Evolutionary conservation across 2,888 invertebrate species (phyloP).

Genomic region (Cephus runcator): DNA sequence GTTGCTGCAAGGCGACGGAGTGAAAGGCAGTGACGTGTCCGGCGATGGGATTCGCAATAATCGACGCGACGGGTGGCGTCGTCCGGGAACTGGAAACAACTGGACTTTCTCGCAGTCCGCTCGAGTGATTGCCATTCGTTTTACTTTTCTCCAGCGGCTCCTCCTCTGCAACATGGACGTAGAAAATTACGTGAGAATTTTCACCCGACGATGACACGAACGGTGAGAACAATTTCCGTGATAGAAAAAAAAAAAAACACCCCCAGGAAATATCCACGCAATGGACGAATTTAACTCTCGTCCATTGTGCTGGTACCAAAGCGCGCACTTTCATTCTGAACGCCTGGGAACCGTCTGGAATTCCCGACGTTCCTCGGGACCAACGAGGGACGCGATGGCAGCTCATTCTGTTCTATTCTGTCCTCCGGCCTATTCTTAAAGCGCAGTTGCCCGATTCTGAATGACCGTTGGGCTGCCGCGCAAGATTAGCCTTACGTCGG

Average conservation of each 20-base stretch:
- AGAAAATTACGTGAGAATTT: neutral
- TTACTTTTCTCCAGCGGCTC: conserved; percentile 56
- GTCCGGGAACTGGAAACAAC: conserved; percentile 52
- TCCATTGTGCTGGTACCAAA: conserved; percentile 16
- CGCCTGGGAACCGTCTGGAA: conserved; percentile 25
- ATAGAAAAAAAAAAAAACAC: neutral
- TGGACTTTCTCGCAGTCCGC: conserved; percentile 49
- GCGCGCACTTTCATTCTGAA: conserved; percentile 29
- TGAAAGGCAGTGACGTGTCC: conserved; percentile 51
- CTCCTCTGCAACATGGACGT: conserved; percentile 51
- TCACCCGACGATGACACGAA: neutral
- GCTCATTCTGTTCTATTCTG: conserved; percentile 9
- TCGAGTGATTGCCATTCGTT: conserved; percentile 55
- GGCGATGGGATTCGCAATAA: conserved; percentile 60
- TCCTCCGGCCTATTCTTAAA: conserved; percentile 21
- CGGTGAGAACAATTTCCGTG: neutral
- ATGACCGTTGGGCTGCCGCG: conserved; percentile 46
- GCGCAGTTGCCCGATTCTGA: conserved; percentile 39
- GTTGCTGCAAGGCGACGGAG: conserved; percentile 42
- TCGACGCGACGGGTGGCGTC: conserved; percentile 47
- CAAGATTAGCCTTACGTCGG: conserved; percentile 45
- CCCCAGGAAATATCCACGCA: no score
- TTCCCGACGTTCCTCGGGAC: conserved; percentile 32
- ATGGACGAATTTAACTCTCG: conserved; percentile 18
- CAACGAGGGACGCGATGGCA: conserved; percentile 17